Evolutionary conservation across 2,113 vertebrate genomes (phyloP).

Genomic region (Nothobranchius furzeri): DNA sequence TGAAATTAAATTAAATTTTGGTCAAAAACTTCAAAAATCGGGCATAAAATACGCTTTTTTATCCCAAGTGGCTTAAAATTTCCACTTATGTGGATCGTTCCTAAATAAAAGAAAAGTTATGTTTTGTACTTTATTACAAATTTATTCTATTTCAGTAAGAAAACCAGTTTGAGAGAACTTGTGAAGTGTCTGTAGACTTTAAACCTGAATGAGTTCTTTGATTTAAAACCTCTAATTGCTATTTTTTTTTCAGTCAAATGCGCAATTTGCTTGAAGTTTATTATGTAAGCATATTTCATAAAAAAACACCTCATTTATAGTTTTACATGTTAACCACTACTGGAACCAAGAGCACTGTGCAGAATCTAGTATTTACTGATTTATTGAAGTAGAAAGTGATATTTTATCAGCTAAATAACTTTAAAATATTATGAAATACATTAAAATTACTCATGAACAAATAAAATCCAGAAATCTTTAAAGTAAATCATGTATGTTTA

Average conservation of each 20-base stretch:
- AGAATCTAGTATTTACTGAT: not conserved
- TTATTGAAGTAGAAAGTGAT: not conserved
- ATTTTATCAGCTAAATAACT: not conserved
- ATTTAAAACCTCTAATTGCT: not conserved
- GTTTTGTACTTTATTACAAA: not conserved
- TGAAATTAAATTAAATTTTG: too few species aligned
- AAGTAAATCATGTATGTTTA: constrained; percentile 17
- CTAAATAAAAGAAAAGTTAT: not conserved
- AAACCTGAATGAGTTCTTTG: fast-evolving
- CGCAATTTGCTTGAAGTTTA: not conserved
- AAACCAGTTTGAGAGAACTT: too few species aligned
- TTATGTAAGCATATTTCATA: not conserved
- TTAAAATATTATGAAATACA: not conserved
- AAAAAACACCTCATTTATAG: not conserved
- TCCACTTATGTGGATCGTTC: not conserved
- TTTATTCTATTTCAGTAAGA: not conserved
- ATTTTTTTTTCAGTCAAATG: fast-evolving
- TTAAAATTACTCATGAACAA: not conserved
- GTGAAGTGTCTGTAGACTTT: too few species aligned
- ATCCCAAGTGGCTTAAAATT: too few species aligned
- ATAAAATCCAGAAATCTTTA: not conserved
- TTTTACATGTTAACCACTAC: not conserved
- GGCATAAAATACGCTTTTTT: too few species aligned
- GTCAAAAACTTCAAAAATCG: too few species aligned
- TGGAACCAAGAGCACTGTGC: not conserved